phyloP scores from a whole-genome alignment of 2,888 invertebrate species.

The Choreutis nemorana region DNA sequence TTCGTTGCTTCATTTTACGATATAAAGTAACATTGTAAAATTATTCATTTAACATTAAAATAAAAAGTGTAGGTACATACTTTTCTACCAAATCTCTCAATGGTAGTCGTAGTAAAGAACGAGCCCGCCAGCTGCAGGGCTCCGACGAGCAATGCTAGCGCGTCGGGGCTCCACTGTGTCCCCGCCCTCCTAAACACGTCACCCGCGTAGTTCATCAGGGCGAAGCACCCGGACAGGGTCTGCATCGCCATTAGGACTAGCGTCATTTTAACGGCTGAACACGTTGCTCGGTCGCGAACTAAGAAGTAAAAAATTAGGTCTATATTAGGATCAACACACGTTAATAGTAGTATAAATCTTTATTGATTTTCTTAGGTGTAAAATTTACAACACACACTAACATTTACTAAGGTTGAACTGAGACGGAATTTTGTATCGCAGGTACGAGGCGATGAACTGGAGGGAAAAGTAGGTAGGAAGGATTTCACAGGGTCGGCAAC shows the following conservation, averaged over 20 bases:
- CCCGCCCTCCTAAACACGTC: conserved; percentile 49
- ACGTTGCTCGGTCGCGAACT: conserved; percentile 35
- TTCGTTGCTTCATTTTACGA: too few species aligned
- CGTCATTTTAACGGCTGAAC: conserved; percentile 37
- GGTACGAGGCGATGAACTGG: conserved; percentile 1
- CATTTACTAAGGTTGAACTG: background rate
- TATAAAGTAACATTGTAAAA: too few species aligned
- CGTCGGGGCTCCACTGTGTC: conserved; percentile 57
- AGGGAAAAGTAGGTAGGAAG: too few species aligned
- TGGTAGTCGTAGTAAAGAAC: conserved; percentile 35
- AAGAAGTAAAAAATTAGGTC: conserved; percentile 3
- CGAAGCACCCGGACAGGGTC: conserved; percentile 46
- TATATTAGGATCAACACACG: too few species aligned
- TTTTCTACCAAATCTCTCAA: conserved; percentile 45
- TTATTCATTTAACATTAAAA: too few species aligned
- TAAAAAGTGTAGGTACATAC: too few species aligned
- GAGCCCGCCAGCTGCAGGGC: conserved; percentile 37
- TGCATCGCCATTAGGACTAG: conserved; percentile 38
- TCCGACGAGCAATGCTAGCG: conserved; percentile 33
- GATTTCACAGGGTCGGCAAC: too few species aligned
- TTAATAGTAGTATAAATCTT: background rate
- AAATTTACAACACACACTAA: too few species aligned
- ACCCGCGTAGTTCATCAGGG: conserved; percentile 46
- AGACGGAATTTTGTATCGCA: conserved; percentile 1
- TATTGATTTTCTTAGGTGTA: background rate